Evolutionary conservation across 1,140 invertebrate species (phyloP), one percentile per base, ranked within the genome.

Genomic region (Homalodisca vitripennis): DNA sequence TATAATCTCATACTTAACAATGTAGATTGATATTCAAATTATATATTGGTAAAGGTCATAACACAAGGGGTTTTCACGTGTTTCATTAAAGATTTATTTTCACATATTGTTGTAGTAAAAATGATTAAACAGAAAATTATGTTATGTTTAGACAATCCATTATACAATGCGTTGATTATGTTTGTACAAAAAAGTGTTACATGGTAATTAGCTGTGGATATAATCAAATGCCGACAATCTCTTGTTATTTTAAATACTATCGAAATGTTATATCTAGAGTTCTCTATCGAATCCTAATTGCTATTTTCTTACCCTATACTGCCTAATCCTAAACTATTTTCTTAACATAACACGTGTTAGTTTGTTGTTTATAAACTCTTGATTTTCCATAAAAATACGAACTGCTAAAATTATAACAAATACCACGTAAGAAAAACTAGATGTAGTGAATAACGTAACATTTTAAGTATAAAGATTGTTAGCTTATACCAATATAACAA

Each of bases 241-340:
- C 48, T 20, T 51, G 48, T 51, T 51, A 51, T 51, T 51, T 51
- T 51, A 51, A 51, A 51, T 20, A 20, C 48, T 51, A 51, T 51
- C 6, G n/a, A 51, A 51, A 14, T 51, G 48, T 51, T 51, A 51
- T 51, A 14, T 10, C 22, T 51, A 51, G 48, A 51, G n/a, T 51
- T 51, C 17, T n/a, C 48, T 51, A 41, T 51, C n/a, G n/a, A 51
- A 14, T 51, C 17, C 48, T 51, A 51, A 20, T 51, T 51, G 17
- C 48, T 22, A 20, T 20, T 51, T 22, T 10, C 17, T 51, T 20
- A n/a, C n/a, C 17, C 3, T 3, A 22, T 51, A 10, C 14, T 51
- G 22, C n/a, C 6, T 12, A 51, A n/a, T 51, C n/a, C 6, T 10
- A 41, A 17, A 41, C 22, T 20, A 20, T 51, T 51, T 51, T 22